These are phyloP conservation scores for Drosophila melanosoma DNA, from an alignment of 2,888 invertebrate genomes.

Conservation along the genomic window DNA sequence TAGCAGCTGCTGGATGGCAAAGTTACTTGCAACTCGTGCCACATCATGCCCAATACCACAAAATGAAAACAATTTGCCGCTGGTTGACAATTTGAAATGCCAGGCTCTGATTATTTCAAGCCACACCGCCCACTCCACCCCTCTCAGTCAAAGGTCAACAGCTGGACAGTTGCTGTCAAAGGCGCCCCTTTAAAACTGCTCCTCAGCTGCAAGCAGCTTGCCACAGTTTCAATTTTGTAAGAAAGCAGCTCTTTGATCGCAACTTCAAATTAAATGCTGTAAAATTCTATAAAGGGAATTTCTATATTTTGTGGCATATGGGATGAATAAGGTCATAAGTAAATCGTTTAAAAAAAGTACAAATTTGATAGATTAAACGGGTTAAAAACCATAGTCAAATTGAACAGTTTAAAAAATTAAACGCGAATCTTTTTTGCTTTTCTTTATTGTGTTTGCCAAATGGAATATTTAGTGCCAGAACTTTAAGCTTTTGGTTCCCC, in stretches of 20 bases:
- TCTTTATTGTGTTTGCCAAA: not conserved
- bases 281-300: not conserved
- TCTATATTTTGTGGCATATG: not conserved
- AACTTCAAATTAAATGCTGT: not conserved
- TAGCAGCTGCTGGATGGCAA: conserved; percentile 37
- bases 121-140: not conserved
- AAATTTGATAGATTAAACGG: not conserved
- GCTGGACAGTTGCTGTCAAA: conserved; percentile 7
- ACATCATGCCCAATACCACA: conserved; percentile 9
- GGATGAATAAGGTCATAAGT: not conserved
- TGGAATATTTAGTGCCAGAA: conserved; percentile 1
- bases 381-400: not conserved
- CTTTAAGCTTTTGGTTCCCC: not conserved
- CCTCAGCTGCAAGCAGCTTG: not conserved
- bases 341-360: not conserved
- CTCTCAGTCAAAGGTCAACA: conserved; percentile 4
- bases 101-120: conserved; percentile 49
- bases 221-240: not conserved
- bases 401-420: not conserved
- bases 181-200: not conserved
- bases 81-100: conserved; percentile 73
- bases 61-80: conserved; percentile 66
- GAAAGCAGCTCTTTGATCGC: not conserved
- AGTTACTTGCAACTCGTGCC: conserved; percentile 29
- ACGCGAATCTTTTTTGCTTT: not conserved